A percentile compares a stretch with the other conserved stretches of the same genome.
These are phyloP conservation scores for Hirtodrosophila histrioides DNA, from an alignment of 2,888 invertebrate species.

Conservation along the genomic window DNA sequence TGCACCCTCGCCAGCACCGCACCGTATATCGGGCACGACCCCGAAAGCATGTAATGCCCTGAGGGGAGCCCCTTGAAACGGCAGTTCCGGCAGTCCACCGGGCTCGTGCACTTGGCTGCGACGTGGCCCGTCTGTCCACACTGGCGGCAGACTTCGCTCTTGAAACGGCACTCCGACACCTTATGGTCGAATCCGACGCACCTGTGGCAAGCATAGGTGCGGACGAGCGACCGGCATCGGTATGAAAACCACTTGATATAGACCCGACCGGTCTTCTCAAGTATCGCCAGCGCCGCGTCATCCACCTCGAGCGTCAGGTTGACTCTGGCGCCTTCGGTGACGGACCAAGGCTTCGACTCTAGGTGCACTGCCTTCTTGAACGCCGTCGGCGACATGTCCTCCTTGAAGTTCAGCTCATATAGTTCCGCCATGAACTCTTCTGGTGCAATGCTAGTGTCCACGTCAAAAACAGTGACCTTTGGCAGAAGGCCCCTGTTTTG, in stretches of 20 bases:
- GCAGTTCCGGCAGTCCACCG: conserved; percentile 35
- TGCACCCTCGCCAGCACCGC: conserved; percentile 28
- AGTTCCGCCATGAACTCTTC: conserved; percentile 36
- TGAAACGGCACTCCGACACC: conserved; percentile 23
- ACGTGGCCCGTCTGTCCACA: not conserved
- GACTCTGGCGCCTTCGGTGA: not conserved
- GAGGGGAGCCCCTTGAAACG: conserved; percentile 26
- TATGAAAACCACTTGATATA: conserved; percentile 15
- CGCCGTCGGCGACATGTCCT: not conserved
- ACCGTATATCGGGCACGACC: conserved; percentile 26
- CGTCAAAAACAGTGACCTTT: conserved; percentile 14
- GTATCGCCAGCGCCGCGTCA: too few species aligned
- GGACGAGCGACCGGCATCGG: conserved; percentile 12
- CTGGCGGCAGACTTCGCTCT: conserved; percentile 14
- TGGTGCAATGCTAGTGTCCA: conserved; percentile 13
- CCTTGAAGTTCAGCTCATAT: conserved; percentile 15
- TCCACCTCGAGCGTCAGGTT: conserved; percentile 16
- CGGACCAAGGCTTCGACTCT: conserved; percentile 23
- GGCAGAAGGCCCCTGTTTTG: conserved; percentile 1
- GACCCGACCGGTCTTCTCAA: not conserved
- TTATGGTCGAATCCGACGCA: conserved; percentile 35
- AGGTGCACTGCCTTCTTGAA: conserved; percentile 19
- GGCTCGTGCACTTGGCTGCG: conserved; percentile 14
- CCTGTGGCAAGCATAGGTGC: conserved; percentile 22
- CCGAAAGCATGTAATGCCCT: conserved; percentile 31